phyloP scores from a whole-genome alignment of 1,140 invertebrate species.

The Thaumetopoea pityocampa region DNA sequence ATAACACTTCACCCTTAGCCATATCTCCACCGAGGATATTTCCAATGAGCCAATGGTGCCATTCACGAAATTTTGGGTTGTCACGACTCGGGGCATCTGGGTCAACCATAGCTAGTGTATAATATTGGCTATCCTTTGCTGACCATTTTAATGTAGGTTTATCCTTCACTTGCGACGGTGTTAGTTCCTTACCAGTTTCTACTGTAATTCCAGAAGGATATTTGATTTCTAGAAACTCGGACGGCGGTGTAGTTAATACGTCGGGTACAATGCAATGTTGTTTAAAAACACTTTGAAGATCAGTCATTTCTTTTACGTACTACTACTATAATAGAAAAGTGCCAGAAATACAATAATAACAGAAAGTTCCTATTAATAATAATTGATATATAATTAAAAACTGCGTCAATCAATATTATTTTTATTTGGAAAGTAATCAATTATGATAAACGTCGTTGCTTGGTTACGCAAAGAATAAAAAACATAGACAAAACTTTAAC shows the following conservation, averaged over 20 bases:
- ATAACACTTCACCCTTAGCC: slow-evolving; percentile 83
- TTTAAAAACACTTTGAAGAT: slow-evolving; percentile 52
- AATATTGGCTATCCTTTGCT: slow-evolving; percentile 71
- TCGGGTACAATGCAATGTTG: slow-evolving; percentile 56
- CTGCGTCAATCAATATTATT: too few species aligned
- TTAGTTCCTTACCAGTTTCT: slow-evolving; percentile 47
- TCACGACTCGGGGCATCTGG: slow-evolving; percentile 92
- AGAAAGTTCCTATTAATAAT: too few species aligned
- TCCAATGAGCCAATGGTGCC: slow-evolving; percentile 94
- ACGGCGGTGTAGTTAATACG: slow-evolving; percentile 47
- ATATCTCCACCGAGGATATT: slow-evolving; percentile 91
- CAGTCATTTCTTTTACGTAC: slow-evolving; percentile 31
- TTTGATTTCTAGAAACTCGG: slow-evolving; percentile 42
- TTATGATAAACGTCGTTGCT: too few species aligned
- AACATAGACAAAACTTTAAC: too few species aligned
- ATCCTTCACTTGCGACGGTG: slow-evolving; percentile 63
- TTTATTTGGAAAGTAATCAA: too few species aligned
- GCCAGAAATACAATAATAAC: background rate
- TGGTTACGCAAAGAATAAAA: too few species aligned
- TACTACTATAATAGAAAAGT: background rate
- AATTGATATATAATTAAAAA: too few species aligned
- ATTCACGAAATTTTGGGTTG: slow-evolving; percentile 89
- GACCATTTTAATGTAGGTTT: slow-evolving; percentile 54
- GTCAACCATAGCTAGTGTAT: slow-evolving; percentile 90
- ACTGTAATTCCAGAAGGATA: slow-evolving; percentile 39